A percentile compares a stretch with the other conserved stretches of the same genome.
phyloP scores from a whole-genome alignment of 1,140 invertebrate genomes.

The Grapholita molesta region DNA sequence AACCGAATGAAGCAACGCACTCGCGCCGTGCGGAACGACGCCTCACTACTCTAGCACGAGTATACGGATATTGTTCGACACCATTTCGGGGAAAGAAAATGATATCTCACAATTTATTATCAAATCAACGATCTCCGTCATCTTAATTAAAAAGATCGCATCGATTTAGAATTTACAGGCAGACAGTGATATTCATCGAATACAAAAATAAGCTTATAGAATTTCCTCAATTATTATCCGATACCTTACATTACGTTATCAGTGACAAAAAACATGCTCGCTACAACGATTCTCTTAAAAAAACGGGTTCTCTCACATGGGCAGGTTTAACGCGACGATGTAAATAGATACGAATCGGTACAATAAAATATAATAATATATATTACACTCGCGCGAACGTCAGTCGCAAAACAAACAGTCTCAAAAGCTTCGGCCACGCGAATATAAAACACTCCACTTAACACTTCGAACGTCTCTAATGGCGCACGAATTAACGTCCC shows the following conservation, averaged over 20 bases:
- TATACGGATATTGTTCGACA: slow-evolving; percentile 49
- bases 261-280: slow-evolving; percentile 66
- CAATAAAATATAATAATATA: slow-evolving; percentile 42
- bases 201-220: slow-evolving; percentile 77
- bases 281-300: slow-evolving; percentile 59
- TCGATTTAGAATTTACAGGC: slow-evolving; percentile 64
- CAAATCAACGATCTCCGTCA: slow-evolving; percentile 32
- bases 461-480: slow-evolving; percentile 60
- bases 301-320: slow-evolving; percentile 45
- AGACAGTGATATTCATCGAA: slow-evolving; percentile 69
- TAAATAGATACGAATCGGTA: slow-evolving; percentile 42
- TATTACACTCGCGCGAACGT: slow-evolving; percentile 46
- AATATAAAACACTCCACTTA: slow-evolving; percentile 66
- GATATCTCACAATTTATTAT: slow-evolving; percentile 57
- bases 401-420: slow-evolving; percentile 70
- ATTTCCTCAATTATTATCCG: slow-evolving; percentile 69
- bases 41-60: slow-evolving; percentile 24
- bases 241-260: slow-evolving; percentile 67
- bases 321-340: slow-evolving; percentile 49
- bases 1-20: slow-evolving; percentile 49
- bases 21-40: slow-evolving; percentile 23
- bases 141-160: slow-evolving; percentile 42
- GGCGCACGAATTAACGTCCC: slow-evolving; percentile 51
- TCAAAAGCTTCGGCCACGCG: slow-evolving; percentile 65
- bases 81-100: slow-evolving; percentile 71